Evolutionary conservation across 1,140 invertebrate species (phyloP), one percentile per base, ranked within the genome.

Genomic region (Euborellia annulipes): DNA sequence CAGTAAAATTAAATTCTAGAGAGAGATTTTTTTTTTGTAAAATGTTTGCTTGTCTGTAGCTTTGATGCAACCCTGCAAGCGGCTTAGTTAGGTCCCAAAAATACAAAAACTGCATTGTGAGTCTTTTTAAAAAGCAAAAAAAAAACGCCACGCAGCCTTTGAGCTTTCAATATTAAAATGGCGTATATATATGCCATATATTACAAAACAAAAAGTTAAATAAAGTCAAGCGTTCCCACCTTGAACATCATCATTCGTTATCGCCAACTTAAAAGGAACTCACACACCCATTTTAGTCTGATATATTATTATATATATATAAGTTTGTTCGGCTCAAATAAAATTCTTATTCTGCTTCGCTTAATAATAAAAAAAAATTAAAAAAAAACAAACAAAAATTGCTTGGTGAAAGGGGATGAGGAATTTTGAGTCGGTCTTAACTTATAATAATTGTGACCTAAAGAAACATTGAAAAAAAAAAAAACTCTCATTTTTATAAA

Each of bases 41-140:
- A 34, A 27, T 40, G 27, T 48, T 39, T 46, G 45, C 37, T 46
- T 46, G 32, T 34, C 17, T 38, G 30, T 38, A 21, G 38, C 39
- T 47, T 47, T 47, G 20, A 43, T 41, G 41, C 41, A 48, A 44
- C 42, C 47, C 47, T 48, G 47, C 47, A 48, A 48, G 42, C 47
- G 18, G 47, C 47, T 48, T 48, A 32, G 18, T 40, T 46, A 46
- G 45, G 36, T 46, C 45, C 22, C 39, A 41, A 41, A 43, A 38
- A 41, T 42, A 43, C 43, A 36, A 21, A n/a, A 43, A 43, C 9
- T 36, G 18, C 42, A 30, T 48, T 43, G 27, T 41, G 16, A 43
- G 41, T 41, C 36, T 17, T 17, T 20, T 38, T 38, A n/a, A 38
- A 34, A 34, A 34, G 9, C 9, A 34, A 9, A 34, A 34, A 34